These are phyloP conservation scores for Cinara cedri DNA, from an alignment of 2,888 invertebrate species.

Conservation along the genomic window DNA sequence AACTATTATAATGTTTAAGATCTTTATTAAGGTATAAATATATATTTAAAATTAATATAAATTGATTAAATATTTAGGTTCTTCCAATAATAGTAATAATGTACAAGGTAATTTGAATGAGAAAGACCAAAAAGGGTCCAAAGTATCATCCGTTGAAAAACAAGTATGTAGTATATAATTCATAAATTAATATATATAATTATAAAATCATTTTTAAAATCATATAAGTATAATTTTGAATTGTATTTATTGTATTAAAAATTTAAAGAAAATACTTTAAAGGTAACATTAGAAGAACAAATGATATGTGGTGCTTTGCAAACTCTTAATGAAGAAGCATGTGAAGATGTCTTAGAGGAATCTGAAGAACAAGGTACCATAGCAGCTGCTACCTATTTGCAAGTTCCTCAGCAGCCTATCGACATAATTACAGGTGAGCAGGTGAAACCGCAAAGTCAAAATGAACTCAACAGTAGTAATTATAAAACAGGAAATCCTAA, in stretches of 20 bases:
- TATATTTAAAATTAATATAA: slow-evolving; percentile 1
- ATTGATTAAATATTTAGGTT: slow-evolving; percentile 38
- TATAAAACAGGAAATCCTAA: slow-evolving; percentile 41
- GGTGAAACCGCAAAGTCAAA: slow-evolving; percentile 36
- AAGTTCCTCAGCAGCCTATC: slow-evolving; percentile 50
- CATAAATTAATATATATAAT: not conserved
- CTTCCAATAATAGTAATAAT: slow-evolving; percentile 37
- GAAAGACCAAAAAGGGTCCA: slow-evolving; percentile 40
- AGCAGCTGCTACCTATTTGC: slow-evolving; percentile 53
- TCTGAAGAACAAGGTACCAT: slow-evolving; percentile 62
- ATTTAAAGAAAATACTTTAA: slow-evolving; percentile 58
- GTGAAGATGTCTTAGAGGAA: slow-evolving; percentile 85
- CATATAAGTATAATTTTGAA: not conserved
- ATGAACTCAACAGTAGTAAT: slow-evolving; percentile 47
- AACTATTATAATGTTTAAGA: too few species aligned
- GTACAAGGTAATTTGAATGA: slow-evolving; percentile 25
- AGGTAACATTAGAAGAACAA: slow-evolving; percentile 93
- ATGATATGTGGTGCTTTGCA: slow-evolving; percentile 93
- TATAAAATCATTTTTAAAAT: not conserved
- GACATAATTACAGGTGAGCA: slow-evolving; percentile 54
- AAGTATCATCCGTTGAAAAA: slow-evolving; percentile 53
- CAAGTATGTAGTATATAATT: slow-evolving; percentile 32
- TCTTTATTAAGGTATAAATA: slow-evolving; percentile 8
- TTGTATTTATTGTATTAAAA: not conserved
- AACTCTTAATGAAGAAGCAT: slow-evolving; percentile 89